phyloP scores from a whole-genome alignment of 1,140 invertebrate species.

The Oedothorax gibbosus region DNA sequence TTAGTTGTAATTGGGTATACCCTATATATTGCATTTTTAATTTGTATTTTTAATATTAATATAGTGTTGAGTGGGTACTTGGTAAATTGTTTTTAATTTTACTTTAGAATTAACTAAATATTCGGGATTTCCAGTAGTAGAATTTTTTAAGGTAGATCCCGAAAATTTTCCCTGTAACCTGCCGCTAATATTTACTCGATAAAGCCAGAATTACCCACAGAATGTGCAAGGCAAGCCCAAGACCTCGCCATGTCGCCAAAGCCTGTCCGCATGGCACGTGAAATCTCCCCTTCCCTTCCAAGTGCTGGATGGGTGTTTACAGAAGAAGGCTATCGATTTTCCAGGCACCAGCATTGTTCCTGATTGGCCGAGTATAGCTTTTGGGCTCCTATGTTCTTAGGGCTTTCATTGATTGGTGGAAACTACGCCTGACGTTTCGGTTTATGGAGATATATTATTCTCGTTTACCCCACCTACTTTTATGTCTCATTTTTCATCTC shows the following conservation, averaged over 20 bases:
- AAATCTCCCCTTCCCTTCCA: slow-evolving; percentile 45
- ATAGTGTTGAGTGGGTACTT: too few species aligned
- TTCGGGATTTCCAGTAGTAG: too few species aligned
- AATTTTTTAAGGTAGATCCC: too few species aligned
- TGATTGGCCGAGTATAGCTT: slow-evolving; percentile 59
- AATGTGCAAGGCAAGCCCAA: too few species aligned
- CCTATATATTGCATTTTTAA: too few species aligned
- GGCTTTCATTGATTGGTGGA: slow-evolving; percentile 57
- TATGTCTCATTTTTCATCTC: slow-evolving; percentile 57
- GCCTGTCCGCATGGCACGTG: not conserved
- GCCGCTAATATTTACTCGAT: too few species aligned
- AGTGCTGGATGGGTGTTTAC: slow-evolving; percentile 57
- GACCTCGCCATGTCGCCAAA: slow-evolving; percentile 11
- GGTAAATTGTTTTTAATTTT: too few species aligned
- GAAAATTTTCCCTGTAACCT: too few species aligned
- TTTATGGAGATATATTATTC: slow-evolving; percentile 34
- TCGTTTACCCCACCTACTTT: slow-evolving; percentile 57
- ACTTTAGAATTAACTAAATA: too few species aligned
- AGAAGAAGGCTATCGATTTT: slow-evolving; percentile 57
- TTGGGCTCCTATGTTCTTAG: slow-evolving; percentile 56
- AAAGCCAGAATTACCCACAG: too few species aligned
- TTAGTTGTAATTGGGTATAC: too few species aligned
- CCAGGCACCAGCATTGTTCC: slow-evolving; percentile 55
- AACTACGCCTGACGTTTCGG: slow-evolving; percentile 27
- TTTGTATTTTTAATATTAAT: too few species aligned